phyloP scores from a whole-genome alignment of 2,113 vertebrate genomes.

The Thamnaconus septentrionalis region DNA sequence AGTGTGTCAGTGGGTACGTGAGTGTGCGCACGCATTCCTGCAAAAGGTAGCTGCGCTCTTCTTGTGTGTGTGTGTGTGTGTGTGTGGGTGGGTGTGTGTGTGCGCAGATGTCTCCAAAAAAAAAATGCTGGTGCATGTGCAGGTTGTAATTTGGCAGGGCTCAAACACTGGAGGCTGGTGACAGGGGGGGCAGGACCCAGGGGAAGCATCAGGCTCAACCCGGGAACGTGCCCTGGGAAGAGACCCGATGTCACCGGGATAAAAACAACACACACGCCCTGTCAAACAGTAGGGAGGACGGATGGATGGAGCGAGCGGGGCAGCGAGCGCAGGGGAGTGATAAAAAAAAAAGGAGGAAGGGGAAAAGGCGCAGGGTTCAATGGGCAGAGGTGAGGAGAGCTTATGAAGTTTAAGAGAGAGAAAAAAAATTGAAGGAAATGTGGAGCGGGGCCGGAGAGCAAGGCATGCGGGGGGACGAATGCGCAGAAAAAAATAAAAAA shows the following conservation, averaged over 20 bases:
- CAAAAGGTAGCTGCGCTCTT: background rate
- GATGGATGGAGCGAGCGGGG: slow-evolving; percentile 46
- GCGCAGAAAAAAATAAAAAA: slow-evolving; percentile 7
- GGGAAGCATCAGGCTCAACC: slow-evolving; percentile 58
- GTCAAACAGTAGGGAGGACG: slow-evolving; percentile 56
- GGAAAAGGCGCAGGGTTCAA: slow-evolving; percentile 37
- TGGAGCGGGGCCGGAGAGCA: too few relatives aligned
- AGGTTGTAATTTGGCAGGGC: slow-evolving; percentile 45
- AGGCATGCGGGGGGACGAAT: too few relatives aligned
- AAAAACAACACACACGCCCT: slow-evolving; percentile 73
- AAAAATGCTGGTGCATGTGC: slow-evolving; percentile 10
- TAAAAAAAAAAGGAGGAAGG: slow-evolving; percentile 42
- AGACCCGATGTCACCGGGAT: slow-evolving; percentile 66
- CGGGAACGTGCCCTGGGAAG: slow-evolving; percentile 67
- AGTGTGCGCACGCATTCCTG: background rate
- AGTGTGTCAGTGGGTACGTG: slow-evolving; percentile 8
- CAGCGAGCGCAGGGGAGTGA: slow-evolving; percentile 35
- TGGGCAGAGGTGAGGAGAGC: slow-evolving; percentile 7
- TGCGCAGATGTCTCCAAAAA: slow-evolving; percentile 1
- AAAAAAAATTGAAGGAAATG: slow-evolving; percentile 20
- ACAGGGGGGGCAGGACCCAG: slow-evolving; percentile 50
- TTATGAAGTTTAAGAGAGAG: slow-evolving; percentile 19
- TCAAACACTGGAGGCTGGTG: too few relatives aligned
- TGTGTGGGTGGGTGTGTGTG: slow-evolving; percentile 5
- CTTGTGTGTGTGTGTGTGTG: background rate